Base-by-base conservation (phyloP, 1,140 invertebrate genomes). In the Eumaeus atala region DNA sequence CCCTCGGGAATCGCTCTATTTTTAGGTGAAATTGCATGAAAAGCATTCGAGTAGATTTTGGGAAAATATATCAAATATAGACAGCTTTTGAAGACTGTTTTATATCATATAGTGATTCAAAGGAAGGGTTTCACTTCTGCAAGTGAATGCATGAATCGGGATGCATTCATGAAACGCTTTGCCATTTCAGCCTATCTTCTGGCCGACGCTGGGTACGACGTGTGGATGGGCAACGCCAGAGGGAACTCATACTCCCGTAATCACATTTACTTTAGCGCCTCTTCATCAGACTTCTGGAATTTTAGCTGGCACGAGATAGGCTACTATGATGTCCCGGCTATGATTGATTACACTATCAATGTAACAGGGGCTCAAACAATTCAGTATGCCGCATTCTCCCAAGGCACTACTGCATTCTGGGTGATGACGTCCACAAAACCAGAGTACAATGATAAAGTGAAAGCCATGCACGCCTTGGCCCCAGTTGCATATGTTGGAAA, bases 301-400 rank as follows among this genome's bases (percentile, higher is more conserved):
- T 93, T 91, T 66, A 90, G 77, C 44, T 93, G 89, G 87, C 91
- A 93, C 67, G 91, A 94, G 69, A 92, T 93, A 85, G 94, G 93
- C 4, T 84, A 88, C 3, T 92, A 91, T 54, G 95, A 96, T 78
- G 60, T 96, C 9, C 94, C 95, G 12, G 92, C 94, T 0, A 92
- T 92, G 88, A 91, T 96, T 4, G 91, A 95, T 61, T 90, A 92
- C 59, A 86, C 93, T 10, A 71, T 93, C 11, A 78, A 89, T 56
- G 92, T 54, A 65, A 90, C 49, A 18, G 59, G 48, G 91, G 91
- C 28, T 65, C 68, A 0, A 51, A 88, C 64, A 50, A 87, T 77
- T 5, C 94, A 89, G 58, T 93, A 92, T 62, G 75, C 92, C 11
- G 92, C 85, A 51, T 81, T 89, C 47, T 90, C 89, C 1, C 77